phyloP scores from a whole-genome alignment of 2,888 invertebrate genomes.

The Diabrotica balteata region DNA sequence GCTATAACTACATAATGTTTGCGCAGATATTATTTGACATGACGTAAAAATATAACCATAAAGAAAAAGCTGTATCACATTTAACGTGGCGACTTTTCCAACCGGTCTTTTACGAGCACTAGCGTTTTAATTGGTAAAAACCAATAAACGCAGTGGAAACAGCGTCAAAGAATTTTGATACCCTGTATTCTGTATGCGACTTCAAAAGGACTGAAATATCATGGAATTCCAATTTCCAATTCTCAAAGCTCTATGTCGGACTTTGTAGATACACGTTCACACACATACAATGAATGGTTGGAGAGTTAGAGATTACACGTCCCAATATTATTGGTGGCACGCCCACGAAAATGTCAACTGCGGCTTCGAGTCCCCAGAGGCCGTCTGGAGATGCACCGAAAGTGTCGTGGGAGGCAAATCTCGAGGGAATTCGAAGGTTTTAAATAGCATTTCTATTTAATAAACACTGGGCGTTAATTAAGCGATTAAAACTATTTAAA shows the following conservation, averaged over 20 bases:
- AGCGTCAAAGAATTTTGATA: conserved; percentile 6
- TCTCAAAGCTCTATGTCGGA: conserved; percentile 3
- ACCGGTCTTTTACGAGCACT: too few species aligned
- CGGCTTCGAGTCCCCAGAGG: neutral
- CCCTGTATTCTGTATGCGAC: neutral
- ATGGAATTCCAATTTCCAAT: conserved; percentile 13
- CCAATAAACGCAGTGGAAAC: neutral
- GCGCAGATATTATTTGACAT: too few species aligned
- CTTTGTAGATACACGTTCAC: neutral
- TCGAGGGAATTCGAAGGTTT: neutral
- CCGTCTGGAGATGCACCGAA: conserved; percentile 4
- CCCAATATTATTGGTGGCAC: conserved; percentile 13
- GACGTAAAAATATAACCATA: too few species aligned
- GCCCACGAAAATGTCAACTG: conserved; percentile 13
- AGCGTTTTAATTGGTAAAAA: neutral
- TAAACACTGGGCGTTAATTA: too few species aligned
- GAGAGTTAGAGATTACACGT: conserved; percentile 14
- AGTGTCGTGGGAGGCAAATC: neutral
- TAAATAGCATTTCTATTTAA: too few species aligned
- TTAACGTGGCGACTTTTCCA: too few species aligned
- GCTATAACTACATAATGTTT: too few species aligned
- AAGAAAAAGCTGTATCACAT: too few species aligned
- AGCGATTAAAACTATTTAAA: too few species aligned
- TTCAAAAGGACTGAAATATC: conserved; percentile 4
- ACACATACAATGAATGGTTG: conserved; percentile 15